phyloP scores from a whole-genome alignment of 2,113 vertebrate species.

The Macaca nemestrina region DNA sequence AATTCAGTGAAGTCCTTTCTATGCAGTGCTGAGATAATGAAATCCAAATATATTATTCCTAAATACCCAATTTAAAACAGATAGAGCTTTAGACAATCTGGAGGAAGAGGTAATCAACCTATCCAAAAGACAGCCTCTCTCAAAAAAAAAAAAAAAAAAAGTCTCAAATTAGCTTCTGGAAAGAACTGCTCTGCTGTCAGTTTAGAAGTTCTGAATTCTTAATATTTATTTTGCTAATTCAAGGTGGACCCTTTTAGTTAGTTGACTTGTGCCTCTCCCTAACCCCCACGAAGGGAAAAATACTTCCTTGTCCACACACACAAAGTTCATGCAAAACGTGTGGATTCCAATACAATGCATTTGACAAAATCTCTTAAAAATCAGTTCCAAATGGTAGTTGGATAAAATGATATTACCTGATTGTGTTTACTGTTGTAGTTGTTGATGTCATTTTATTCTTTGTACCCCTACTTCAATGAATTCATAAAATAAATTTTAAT shows the following conservation, averaged over 20 bases:
- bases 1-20: conserved; percentile 46
- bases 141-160: neutral
- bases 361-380: conserved; percentile 20
- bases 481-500: neutral
- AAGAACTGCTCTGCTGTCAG: neutral
- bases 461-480: neutral
- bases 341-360: neutral
- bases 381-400: neutral
- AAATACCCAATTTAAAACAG: conserved; percentile 16
- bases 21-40: conserved; percentile 7
- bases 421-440: neutral
- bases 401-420: neutral
- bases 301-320: neutral
- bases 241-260: neutral
- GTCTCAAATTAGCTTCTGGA: neutral
- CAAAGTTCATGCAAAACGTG: neutral
- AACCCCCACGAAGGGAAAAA: neutral
- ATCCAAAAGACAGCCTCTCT: conserved; percentile 10
- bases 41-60: neutral
- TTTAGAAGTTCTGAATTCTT: neutral
- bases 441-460: neutral
- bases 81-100: neutral
- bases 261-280: neutral
- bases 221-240: conserved; percentile 40
- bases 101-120: conserved; percentile 48